Evolutionary conservation across 2,888 invertebrate species (phyloP).

Genomic region (Macrosoma leucophasiata): DNA sequence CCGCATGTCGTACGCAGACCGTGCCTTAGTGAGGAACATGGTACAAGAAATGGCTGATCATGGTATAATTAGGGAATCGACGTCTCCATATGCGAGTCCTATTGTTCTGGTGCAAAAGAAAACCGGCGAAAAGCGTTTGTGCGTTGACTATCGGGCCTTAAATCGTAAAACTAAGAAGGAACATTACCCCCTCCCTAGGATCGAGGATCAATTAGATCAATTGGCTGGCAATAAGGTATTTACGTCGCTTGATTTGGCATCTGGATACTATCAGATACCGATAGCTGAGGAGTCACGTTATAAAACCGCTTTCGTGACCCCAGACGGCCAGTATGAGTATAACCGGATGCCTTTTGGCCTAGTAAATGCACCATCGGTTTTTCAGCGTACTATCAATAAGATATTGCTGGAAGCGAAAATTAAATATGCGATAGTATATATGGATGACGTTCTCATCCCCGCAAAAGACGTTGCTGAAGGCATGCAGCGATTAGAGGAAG

Average conservation of each 20-base stretch:
- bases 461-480: constrained; percentile 13
- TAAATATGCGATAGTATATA: constrained; percentile 19
- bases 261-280: constrained; percentile 25
- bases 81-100: constrained; percentile 28
- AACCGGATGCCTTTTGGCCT: constrained; percentile 43
- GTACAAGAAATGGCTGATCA: constrained; percentile 22
- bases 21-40: constrained; percentile 18
- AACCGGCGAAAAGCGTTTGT: constrained; percentile 21
- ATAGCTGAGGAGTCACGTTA: constrained; percentile 32
- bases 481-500: constrained; percentile 9
- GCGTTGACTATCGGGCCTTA: constrained; percentile 26
- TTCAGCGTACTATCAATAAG: constrained; percentile 36
- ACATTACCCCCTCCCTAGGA: constrained; percentile 25
- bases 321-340: constrained; percentile 41
- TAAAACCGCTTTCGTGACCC: constrained; percentile 42
- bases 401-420: constrained; percentile 22
- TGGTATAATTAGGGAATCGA: constrained; percentile 21
- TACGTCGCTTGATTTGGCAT: constrained; percentile 20
- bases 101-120: constrained; percentile 28
- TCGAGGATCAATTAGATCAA: constrained; percentile 21
- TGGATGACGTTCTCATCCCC: constrained; percentile 24
- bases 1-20: constrained; percentile 19
- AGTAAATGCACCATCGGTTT: constrained; percentile 39
- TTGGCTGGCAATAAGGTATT: constrained; percentile 16
- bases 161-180: constrained; percentile 23